Conservation (phyloP, 1,140 invertebrate species). For the Seison nebaliae region DNA sequence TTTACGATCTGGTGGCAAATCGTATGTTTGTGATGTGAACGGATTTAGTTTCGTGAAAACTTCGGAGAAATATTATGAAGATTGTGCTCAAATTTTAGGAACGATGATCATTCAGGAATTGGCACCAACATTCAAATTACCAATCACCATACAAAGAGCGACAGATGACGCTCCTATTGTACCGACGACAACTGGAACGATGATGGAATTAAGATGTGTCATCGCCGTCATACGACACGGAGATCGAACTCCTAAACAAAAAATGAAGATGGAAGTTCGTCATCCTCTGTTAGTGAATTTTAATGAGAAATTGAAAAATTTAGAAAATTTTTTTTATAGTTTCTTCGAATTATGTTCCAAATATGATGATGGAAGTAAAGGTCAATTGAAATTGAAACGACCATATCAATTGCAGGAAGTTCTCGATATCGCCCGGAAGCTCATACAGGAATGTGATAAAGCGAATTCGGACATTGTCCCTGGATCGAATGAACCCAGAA, state of each 20-base stretch:
- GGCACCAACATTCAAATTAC: conserved; percentile 68
- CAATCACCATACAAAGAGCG: conserved; percentile 70
- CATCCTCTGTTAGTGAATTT: conserved; percentile 80
- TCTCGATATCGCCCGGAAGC: conserved; percentile 61
- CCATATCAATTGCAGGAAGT: conserved; percentile 69
- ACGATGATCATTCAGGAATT: conserved; percentile 71
- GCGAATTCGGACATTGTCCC: conserved; percentile 3
- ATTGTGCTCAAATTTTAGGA: conserved; percentile 64
- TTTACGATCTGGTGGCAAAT: conserved; percentile 79
- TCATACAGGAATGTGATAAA: conserved; percentile 57
- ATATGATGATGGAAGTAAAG: conserved; percentile 73
- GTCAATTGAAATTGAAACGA: conserved; percentile 83
- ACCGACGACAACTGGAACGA: conserved; percentile 91
- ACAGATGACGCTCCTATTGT: conserved; percentile 92
- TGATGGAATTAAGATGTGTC: conserved; percentile 95
- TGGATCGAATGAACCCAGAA: conserved; percentile 44
- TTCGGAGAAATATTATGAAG: conserved; percentile 97
- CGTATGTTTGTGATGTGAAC: conserved; percentile 96
- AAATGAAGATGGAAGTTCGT: conserved; percentile 99
- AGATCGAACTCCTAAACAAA: conserved; percentile 93
- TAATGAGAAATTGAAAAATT: no score
- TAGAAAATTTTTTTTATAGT: conserved; percentile 30
- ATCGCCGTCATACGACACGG: conserved; percentile 93
- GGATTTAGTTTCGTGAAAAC: conserved; percentile 99
- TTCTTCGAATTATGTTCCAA: conserved; percentile 97